These are phyloP conservation scores for Spatulosminthurus flaviceps DNA, from an alignment of 2,888 invertebrate species.

Conservation along the genomic window DNA sequence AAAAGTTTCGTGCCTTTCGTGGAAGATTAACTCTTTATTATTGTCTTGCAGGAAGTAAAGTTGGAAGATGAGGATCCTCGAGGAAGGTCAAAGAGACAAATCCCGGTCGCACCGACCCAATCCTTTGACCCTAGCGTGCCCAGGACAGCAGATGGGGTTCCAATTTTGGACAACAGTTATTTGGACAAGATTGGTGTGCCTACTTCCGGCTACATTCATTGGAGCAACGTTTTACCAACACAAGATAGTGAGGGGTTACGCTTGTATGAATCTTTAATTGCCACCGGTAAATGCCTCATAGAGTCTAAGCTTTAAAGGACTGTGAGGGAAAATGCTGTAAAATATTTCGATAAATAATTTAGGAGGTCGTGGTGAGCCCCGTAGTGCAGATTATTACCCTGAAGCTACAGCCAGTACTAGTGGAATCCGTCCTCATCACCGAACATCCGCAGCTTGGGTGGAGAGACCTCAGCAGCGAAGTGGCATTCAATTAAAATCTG, in stretches of 20 bases:
- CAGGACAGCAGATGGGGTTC: constrained; percentile 59
- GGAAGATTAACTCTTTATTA: no score
- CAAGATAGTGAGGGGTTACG: constrained; percentile 64
- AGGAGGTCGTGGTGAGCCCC: constrained; percentile 63
- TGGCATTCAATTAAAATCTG: constrained; percentile 61
- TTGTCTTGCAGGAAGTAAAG: constrained; percentile 39
- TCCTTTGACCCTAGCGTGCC: constrained; percentile 54
- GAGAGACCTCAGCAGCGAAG: constrained; percentile 50
- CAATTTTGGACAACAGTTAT: constrained; percentile 59
- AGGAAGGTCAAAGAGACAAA: constrained; percentile 54
- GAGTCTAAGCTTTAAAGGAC: not conserved
- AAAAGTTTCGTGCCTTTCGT: no score
- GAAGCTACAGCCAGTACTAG: constrained; percentile 26
- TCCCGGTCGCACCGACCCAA: constrained; percentile 49
- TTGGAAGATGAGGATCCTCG: constrained; percentile 25
- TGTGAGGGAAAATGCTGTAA: not conserved
- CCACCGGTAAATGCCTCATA: constrained; percentile 55
- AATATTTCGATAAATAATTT: not conserved
- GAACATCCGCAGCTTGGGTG: constrained; percentile 62
- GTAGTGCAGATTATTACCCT: constrained; percentile 55
- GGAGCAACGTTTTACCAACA: constrained; percentile 36
- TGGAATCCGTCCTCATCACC: constrained; percentile 58
- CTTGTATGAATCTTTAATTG: constrained; percentile 64
- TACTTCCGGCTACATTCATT: constrained; percentile 41
- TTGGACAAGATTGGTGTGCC: constrained; percentile 50